Evolutionary conservation across 2,888 invertebrate genomes (phyloP).

Genomic region (Noctua janthina): DNA sequence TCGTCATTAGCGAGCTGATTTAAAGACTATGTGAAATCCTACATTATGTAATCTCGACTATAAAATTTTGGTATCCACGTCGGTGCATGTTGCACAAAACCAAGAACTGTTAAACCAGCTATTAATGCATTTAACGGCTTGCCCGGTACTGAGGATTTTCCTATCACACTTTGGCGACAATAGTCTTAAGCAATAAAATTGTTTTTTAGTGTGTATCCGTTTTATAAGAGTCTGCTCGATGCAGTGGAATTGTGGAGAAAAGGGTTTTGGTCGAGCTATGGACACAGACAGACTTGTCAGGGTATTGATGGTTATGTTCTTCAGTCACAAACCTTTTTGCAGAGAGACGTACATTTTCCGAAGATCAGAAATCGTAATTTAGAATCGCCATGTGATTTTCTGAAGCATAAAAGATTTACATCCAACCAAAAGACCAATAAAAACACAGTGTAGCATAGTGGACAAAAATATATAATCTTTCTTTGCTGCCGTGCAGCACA

Average conservation of each 20-base stretch:
- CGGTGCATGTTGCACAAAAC: conserved; percentile 7
- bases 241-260: not conserved
- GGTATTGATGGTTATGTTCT: not conserved
- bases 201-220: conserved; percentile 8
- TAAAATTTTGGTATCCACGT: not conserved
- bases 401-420: not conserved
- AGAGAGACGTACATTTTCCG: not conserved
- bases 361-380: not conserved
- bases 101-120: conserved; percentile 30
- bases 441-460: not conserved
- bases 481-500: not conserved
- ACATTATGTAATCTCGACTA: not conserved
- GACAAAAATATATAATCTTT: not conserved
- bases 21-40: not conserved
- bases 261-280: not conserved
- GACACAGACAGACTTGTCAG: not conserved
- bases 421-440: not conserved
- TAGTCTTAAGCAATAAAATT: conserved; percentile 23
- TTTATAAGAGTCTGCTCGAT: not conserved
- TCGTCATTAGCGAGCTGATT: not conserved
- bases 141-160: not conserved
- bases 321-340: not conserved
- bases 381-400: not conserved
- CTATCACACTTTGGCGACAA: conserved; percentile 25
- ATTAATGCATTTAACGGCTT: conserved; percentile 26